Evolutionary conservation across 2,797 vertebrate species (phyloP), one percentile per base, ranked within the genome.

Genomic region (Botia almorhae): DNA sequence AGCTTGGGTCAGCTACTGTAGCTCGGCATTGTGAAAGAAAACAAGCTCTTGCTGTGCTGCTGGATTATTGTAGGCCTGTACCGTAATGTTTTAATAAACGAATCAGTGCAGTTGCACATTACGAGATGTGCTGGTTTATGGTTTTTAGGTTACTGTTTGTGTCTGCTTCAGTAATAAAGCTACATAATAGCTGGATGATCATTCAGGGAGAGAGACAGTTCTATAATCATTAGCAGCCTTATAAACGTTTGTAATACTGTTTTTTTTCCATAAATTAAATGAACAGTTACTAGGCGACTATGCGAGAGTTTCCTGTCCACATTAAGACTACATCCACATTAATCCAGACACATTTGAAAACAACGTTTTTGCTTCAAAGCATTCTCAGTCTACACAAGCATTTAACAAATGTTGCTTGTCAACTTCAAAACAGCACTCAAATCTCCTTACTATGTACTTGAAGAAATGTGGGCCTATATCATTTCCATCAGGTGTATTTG

Each of bases 1-100:
- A 17, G 50, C 50, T 43, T 56, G n/a, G 5, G 1, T 76, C 74
- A 76, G 50, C 61, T 65, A 51, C 74, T 65, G 48, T 76, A 65
- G 4, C 51, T 76, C 53, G 39, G 26, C n/a, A 7, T 14, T 56
- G 74, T 14, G 43, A 76, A 56, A 53, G 7, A 39, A 53, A 56
- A n/a, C 55, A 68, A 74, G 43, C 8, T 11, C 11, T 60, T 60
- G 13, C 46, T 39, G n/a, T 65, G 61, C 61, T 65, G 39, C 29
- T 39, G 61, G 26, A 65, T 46, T 65, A 39, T 21, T 55, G 26
- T 33, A 70, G 11, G 58, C n/a, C 43, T 33, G 23, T 36, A 12
- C 39, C 64, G 11, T 17, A 7, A 74, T 60, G 70, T 60, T 73
- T 58, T 36, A 61, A 74, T 48, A 61, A 6, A 61, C n/a, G 26